Evolutionary conservation across 2,797 vertebrate genomes (phyloP), one percentile per base, ranked within the genome.

Genomic region (Graptemys geographica): DNA sequence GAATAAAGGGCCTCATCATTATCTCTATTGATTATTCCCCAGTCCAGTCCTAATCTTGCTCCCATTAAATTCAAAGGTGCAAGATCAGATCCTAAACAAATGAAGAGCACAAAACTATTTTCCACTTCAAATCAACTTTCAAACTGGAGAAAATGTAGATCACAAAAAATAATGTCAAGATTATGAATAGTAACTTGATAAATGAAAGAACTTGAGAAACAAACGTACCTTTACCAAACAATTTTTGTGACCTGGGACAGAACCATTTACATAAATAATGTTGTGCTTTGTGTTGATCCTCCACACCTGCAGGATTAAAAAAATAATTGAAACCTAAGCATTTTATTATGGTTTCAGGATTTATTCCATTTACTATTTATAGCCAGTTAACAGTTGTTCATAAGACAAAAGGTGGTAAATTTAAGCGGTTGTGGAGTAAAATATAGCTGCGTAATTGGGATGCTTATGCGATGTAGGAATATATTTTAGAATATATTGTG

Each of bases 271-370:
- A 47, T 99, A 99, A 96, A 99, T 98, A 82, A 99, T 97, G 87
- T 99, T 99, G 90, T 98, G 96, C 93, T 98, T 99, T 95, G 99
- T 99, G 97, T 99, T 99, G 97, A 99, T 98, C 97, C 99, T 98
- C 99, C 99, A 99, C 49, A 99, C 98, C 99, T 99, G 95, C n/a
- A 84, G 92, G 31, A 95, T 37, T 90, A 6, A 8, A 90, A 88
- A 84, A 56, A 56, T 49, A 23, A 78, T 7, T 44, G 44, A 69
- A 86, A 79, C 31, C 49, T 62, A 79, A 56, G 37, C 28, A 53
- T 59, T 37, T 76, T 57, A 62, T 53, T 56, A 25, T 2, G 13
- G 52, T 62, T 62, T 65, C 33, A 19, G 11, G 44, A 15, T 49
- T 6, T 76, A 47, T 31, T 49, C 56, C 47, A 33, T 33, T 47